phyloP scores from a whole-genome alignment of 2,113 vertebrate species.

The Acrocephalus arundinaceus region DNA sequence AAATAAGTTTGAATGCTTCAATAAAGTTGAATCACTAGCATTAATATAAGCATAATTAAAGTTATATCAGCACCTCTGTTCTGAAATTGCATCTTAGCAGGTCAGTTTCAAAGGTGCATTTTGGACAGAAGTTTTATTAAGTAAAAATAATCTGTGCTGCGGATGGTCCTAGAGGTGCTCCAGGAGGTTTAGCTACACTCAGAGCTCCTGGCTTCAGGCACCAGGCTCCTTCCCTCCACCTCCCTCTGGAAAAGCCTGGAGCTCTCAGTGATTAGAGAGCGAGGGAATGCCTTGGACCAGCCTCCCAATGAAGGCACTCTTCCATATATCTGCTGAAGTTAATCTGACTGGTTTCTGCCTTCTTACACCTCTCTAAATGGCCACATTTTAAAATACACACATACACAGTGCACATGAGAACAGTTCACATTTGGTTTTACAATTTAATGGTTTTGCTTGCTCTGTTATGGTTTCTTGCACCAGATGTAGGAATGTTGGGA shows the following conservation, averaged over 20 bases:
- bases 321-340: neutral
- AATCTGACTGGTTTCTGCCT: conserved; percentile 17
- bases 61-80: neutral
- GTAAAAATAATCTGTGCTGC: neutral
- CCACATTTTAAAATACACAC: conserved; percentile 9
- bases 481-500: conserved; percentile 33
- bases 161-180: neutral
- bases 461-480: conserved; percentile 42
- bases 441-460: conserved; percentile 19
- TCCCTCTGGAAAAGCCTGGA: neutral
- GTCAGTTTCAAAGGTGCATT: neutral
- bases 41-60: neutral
- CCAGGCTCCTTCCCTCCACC: neutral
- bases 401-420: neutral
- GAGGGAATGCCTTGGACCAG: neutral
- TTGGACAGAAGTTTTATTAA: neutral
- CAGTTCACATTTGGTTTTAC: conserved; percentile 8
- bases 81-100: neutral
- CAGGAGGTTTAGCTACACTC: neutral
- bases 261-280: neutral
- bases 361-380: conserved; percentile 30
- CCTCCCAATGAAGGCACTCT: neutral
- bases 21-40: neutral
- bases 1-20: conserved; percentile 1
- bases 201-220: neutral